Percentiles rank a stretch among this genome's conserved stretches.
phyloP scores from a whole-genome alignment of 2,888 invertebrate genomes.

The Eledona agricola region DNA sequence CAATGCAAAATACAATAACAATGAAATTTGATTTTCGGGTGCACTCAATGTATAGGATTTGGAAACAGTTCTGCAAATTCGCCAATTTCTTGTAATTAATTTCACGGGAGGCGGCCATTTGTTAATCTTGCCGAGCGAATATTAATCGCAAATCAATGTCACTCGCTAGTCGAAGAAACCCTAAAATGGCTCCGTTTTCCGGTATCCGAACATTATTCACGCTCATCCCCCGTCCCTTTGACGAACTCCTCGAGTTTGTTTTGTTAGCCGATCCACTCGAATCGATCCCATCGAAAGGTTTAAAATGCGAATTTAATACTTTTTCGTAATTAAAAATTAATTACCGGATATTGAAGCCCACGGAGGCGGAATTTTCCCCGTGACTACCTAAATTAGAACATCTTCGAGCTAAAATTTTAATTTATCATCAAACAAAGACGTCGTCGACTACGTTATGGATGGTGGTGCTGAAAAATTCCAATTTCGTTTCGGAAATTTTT shows the following conservation, averaged over 20 bases:
- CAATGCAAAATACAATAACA: too few relatives aligned
- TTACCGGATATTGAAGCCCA: constrained; percentile 47
- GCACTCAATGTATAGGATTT: too few relatives aligned
- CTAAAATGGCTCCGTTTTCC: constrained; percentile 7
- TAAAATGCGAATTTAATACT: constrained; percentile 42
- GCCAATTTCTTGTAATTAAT: too few relatives aligned
- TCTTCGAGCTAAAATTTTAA: constrained; percentile 42
- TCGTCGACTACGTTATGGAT: background rate
- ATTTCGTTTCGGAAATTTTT: constrained; percentile 12
- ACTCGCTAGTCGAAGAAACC: constrained; percentile 3
- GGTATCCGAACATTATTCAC: constrained; percentile 12
- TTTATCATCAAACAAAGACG: constrained; percentile 33
- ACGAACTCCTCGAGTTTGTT: constrained; percentile 14
- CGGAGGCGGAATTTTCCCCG: constrained; percentile 43
- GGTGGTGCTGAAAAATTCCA: constrained; percentile 12
- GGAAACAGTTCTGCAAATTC: too few relatives aligned
- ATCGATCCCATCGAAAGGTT: constrained; percentile 27
- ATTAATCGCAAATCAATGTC: constrained; percentile 22
- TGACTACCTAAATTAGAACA: constrained; percentile 41
- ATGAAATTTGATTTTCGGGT: too few relatives aligned
- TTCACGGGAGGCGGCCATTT: too few relatives aligned
- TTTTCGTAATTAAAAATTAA: constrained; percentile 56
- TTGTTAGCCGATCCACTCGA: constrained; percentile 21
- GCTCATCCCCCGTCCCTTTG: constrained; percentile 8
- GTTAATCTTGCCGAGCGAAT: too few relatives aligned